Conservation (phyloP, 2,113 vertebrate species). For the Cochlearius cochlearius region DNA sequence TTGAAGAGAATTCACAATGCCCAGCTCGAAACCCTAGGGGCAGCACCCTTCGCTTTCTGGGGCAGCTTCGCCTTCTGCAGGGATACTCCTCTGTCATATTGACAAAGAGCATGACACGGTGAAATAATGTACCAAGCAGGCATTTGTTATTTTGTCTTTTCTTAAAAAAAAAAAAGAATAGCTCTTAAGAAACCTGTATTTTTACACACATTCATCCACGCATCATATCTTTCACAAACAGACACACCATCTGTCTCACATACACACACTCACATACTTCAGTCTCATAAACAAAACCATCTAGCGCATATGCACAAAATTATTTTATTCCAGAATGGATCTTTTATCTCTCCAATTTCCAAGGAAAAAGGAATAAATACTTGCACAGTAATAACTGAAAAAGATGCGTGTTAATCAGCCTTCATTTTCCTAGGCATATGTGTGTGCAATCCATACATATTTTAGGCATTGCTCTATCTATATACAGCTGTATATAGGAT, state of each 20-base stretch:
- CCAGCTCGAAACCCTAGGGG: slow-evolving; percentile 14
- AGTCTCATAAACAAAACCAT: slow-evolving; percentile 52
- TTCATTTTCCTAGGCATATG: slow-evolving; percentile 6
- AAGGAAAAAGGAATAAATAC: background rate
- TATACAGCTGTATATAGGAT: slow-evolving; percentile 21
- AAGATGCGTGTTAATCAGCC: slow-evolving; percentile 30
- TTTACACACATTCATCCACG: slow-evolving; percentile 26
- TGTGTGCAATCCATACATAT: background rate
- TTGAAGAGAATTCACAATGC: slow-evolving; percentile 48
- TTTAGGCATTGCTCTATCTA: background rate
- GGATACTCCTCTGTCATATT: background rate
- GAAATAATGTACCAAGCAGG: background rate
- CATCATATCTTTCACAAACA: slow-evolving; percentile 44
- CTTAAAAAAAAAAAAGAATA: background rate
- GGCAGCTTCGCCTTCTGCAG: slow-evolving; percentile 30
- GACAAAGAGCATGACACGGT: background rate
- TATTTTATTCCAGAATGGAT: slow-evolving; percentile 51
- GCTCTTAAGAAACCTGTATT: slow-evolving; percentile 49
- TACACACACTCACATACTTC: slow-evolving; percentile 40
- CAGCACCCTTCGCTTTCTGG: background rate
- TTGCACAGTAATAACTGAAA: background rate
- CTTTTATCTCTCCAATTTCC: slow-evolving; percentile 50
- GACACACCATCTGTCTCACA: slow-evolving; percentile 52
- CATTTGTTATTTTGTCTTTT: background rate
- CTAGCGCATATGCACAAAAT: slow-evolving; percentile 34